phyloP scores from a whole-genome alignment of 1,140 invertebrate species.

The Drosophila pectinifera region DNA sequence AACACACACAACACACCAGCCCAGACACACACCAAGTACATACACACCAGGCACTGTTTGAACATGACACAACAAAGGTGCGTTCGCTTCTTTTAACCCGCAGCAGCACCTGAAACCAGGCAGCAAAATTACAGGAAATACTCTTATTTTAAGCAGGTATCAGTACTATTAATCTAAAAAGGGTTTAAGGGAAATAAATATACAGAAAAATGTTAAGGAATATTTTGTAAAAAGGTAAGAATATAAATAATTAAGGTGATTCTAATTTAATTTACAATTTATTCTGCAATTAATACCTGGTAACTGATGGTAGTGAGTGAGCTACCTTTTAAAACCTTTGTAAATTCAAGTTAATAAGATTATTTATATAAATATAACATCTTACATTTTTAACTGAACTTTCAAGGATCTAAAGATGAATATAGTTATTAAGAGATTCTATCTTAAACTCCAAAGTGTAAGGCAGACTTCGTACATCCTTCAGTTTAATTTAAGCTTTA shows the following conservation, averaged over 20 bases:
- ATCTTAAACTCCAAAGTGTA: background rate
- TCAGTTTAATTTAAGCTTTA: background rate
- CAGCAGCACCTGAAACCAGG: slow-evolving; percentile 16
- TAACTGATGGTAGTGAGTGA: too few species aligned
- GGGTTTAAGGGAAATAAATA: background rate
- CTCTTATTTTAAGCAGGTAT: slow-evolving; percentile 1
- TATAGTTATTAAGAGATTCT: too few species aligned
- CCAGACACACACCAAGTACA: background rate
- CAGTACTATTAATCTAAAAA: background rate
- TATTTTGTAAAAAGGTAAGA: background rate
- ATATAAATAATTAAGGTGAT: too few species aligned
- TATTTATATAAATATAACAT: background rate
- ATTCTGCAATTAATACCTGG: too few species aligned
- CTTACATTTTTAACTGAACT: background rate
- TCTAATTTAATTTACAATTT: too few species aligned
- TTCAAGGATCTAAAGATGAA: slow-evolving; percentile 19
- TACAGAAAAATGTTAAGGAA: background rate
- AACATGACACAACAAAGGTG: slow-evolving; percentile 59
- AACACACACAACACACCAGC: slow-evolving; percentile 12
- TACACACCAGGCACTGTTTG: slow-evolving; percentile 15
- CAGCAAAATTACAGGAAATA: slow-evolving; percentile 5
- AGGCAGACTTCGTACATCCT: background rate
- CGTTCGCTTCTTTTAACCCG: slow-evolving; percentile 39
- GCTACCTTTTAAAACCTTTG: too few species aligned
- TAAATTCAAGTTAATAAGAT: too few species aligned